Conservation (phyloP, 2,888 invertebrate species). For the Cheilosia impressa region DNA sequence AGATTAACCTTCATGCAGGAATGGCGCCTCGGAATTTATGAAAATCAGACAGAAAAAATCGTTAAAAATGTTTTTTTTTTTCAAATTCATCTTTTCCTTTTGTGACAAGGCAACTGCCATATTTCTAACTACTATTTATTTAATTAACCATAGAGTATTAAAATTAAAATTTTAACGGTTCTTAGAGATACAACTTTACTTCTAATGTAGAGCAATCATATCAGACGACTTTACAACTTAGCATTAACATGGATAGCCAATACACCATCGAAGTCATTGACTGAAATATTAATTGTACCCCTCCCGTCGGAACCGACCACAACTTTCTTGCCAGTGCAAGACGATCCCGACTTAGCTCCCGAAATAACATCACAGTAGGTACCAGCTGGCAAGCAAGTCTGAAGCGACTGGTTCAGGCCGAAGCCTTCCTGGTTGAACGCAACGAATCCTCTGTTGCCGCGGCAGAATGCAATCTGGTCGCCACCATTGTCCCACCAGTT, state of each 20-base stretch:
- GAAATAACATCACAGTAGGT: constrained; percentile 94
- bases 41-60: too few relatives aligned
- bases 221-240: constrained; percentile 80
- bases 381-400: constrained; percentile 90
- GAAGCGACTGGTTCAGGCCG: constrained; percentile 85
- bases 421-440: constrained; percentile 89
- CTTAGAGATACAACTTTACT: too few relatives aligned
- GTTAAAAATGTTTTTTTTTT: too few relatives aligned
- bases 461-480: constrained; percentile 94
- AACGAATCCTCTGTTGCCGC: constrained; percentile 90
- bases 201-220: too few relatives aligned
- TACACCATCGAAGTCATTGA: constrained; percentile 86
- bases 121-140: too few relatives aligned
- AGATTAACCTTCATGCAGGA: too few relatives aligned
- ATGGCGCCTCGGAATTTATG: too few relatives aligned
- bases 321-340: constrained; percentile 80
- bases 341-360: constrained; percentile 85
- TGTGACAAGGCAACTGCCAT: too few relatives aligned
- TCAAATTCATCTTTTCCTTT: too few relatives aligned
- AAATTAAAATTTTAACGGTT: too few relatives aligned
- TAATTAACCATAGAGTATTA: too few relatives aligned
- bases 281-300: constrained; percentile 78
- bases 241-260: constrained; percentile 88
- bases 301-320: constrained; percentile 79
- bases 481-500: constrained; percentile 93